These are phyloP conservation scores for Xylota sylvarum DNA, from an alignment of 2,888 invertebrate species.

Conservation along the genomic window DNA sequence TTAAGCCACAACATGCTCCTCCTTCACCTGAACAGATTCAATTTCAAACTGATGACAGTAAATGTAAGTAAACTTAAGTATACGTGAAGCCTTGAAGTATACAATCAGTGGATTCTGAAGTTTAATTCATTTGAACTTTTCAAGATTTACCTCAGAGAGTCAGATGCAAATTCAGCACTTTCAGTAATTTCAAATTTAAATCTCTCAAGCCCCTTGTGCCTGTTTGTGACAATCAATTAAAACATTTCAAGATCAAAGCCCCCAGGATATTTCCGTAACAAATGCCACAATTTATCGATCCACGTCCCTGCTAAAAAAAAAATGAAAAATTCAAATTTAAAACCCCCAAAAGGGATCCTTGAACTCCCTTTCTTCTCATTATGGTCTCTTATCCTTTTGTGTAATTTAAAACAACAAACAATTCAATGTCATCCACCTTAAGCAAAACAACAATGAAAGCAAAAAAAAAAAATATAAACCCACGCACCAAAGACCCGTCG, in stretches of 20 bases:
- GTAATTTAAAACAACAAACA: conserved; percentile 14
- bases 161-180: too few relatives aligned
- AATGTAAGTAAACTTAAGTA: too few relatives aligned
- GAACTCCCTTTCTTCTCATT: neutral
- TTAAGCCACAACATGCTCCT: too few relatives aligned
- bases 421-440: conserved; percentile 41
- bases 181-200: too few relatives aligned
- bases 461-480: conserved; percentile 3
- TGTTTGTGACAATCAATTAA: conserved; percentile 17
- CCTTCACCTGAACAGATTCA: too few relatives aligned
- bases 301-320: neutral
- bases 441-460: neutral
- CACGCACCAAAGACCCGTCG: conserved; percentile 8
- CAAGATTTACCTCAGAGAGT: too few relatives aligned
- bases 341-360: conserved; percentile 1
- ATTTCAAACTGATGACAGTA: too few relatives aligned
- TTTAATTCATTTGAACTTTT: too few relatives aligned
- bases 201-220: neutral
- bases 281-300: conserved; percentile 5
- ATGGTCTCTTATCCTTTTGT: conserved; percentile 25
- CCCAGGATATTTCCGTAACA: neutral
- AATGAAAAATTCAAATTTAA: conserved; percentile 9
- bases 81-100: too few relatives aligned
- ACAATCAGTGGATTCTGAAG: too few relatives aligned
- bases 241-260: conserved; percentile 15